A percentile compares a stretch with the other conserved stretches of the same genome.
phyloP scores from a whole-genome alignment of 1,140 invertebrate species.

The Eciton burchellii region DNA sequence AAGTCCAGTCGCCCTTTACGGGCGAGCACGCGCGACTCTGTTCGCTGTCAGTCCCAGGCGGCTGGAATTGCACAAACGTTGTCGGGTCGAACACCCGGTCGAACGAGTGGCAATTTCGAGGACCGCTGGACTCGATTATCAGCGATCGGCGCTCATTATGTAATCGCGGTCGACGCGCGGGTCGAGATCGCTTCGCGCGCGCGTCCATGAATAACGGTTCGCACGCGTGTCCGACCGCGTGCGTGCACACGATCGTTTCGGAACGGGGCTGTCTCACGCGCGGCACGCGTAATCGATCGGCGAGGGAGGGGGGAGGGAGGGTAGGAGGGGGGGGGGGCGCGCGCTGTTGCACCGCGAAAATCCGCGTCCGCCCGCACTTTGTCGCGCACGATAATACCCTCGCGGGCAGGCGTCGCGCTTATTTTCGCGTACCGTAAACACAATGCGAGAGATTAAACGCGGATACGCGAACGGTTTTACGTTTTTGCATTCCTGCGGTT shows the following conservation, averaged over 20 bases:
- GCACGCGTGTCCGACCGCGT: not conserved
- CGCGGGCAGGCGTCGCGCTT: conserved; percentile 2
- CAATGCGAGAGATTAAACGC: conserved; percentile 32
- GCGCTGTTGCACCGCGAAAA: conserved; percentile 13
- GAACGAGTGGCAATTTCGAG: conserved; percentile 73
- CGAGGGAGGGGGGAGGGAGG: too few relatives aligned
- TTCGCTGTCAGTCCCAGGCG: conserved; percentile 42
- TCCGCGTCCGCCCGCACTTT: not conserved
- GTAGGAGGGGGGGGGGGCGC: too few relatives aligned
- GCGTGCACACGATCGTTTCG: not conserved
- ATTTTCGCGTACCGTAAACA: conserved; percentile 16
- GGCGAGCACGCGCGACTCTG: conserved; percentile 2
- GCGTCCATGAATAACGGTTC: conserved; percentile 27
- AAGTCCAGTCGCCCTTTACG: conserved; percentile 26
- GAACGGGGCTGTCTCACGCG: conserved; percentile 26
- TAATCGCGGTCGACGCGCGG: conserved; percentile 62
- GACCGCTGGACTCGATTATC: conserved; percentile 71
- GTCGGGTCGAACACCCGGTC: conserved; percentile 42
- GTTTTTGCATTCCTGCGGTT: conserved; percentile 20
- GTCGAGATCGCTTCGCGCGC: not conserved
- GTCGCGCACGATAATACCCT: not conserved
- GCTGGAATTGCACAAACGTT: conserved; percentile 53
- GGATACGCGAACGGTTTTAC: conserved; percentile 14
- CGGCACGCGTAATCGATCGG: conserved; percentile 26
- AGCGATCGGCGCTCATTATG: conserved; percentile 70